phyloP scores from a whole-genome alignment of 2,888 invertebrate genomes.

The Xanthia togata region DNA sequence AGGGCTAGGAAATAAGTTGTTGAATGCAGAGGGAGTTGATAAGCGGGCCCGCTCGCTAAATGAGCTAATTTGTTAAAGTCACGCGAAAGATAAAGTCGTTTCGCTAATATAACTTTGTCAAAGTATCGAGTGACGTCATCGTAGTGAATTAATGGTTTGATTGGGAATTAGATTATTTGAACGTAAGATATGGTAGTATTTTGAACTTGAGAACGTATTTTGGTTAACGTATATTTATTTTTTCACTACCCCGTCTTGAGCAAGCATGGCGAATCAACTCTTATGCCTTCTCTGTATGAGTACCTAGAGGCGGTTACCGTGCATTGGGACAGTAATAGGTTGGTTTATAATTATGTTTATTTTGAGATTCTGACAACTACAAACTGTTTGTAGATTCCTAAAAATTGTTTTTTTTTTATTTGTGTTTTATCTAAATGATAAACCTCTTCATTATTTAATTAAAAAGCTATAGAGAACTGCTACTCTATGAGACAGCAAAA shows the following conservation, averaged over 20 bases:
- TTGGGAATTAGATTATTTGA: conserved; percentile 34
- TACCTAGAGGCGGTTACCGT: background rate
- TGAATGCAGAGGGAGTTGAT: conserved; percentile 72
- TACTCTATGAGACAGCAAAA: background rate
- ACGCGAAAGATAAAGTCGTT: conserved; percentile 75
- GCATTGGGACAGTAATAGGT: background rate
- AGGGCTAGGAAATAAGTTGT: conserved; percentile 67
- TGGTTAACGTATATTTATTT: no score
- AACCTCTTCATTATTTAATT: background rate
- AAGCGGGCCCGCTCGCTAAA: conserved; percentile 71
- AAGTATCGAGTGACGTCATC: conserved; percentile 63
- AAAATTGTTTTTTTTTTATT: background rate
- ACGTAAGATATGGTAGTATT: background rate
- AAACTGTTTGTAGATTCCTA: background rate
- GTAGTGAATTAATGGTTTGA: conserved; percentile 13
- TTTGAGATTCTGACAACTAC: background rate
- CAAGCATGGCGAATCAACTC: background rate
- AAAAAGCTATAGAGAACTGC: background rate
- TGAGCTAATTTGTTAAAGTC: conserved; percentile 87
- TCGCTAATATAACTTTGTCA: conserved; percentile 74
- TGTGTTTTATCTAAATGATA: no score
- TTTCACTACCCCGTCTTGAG: background rate
- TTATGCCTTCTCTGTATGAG: background rate
- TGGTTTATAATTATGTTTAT: background rate
- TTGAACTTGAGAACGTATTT: background rate